These are phyloP conservation scores for Masnerella sp. DNA, from an alignment of 2,888 invertebrate species.

Conservation along the genomic window DNA sequence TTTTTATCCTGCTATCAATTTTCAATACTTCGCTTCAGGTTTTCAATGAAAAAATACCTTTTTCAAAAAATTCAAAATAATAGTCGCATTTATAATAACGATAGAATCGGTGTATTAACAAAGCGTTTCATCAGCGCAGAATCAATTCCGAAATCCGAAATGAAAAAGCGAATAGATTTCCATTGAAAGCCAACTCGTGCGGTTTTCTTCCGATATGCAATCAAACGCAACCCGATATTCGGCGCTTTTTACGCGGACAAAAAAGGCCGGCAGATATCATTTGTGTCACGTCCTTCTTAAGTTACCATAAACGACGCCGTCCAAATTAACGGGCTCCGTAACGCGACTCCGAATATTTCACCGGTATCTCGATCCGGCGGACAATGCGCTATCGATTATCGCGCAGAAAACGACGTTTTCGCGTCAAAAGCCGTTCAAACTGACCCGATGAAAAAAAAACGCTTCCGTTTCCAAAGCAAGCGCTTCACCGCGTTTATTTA, in stretches of 20 bases:
- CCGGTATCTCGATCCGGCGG: constrained; percentile 11
- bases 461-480: too few species aligned
- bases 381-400: constrained; percentile 25
- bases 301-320: constrained; percentile 34
- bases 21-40: too few species aligned
- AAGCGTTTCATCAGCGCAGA: constrained; percentile 25
- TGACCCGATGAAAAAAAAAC: too few species aligned
- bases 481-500: too few species aligned
- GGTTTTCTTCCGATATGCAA: constrained; percentile 16
- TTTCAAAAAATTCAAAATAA: too few species aligned
- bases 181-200: constrained; percentile 29
- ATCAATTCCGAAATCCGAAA: constrained; percentile 28
- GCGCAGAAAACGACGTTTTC: constrained; percentile 1
- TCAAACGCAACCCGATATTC: constrained; percentile 33
- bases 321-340: constrained; percentile 36
- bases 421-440: too few species aligned
- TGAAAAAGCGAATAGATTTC: constrained; percentile 37
- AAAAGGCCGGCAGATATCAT: constrained; percentile 33
- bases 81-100: constrained; percentile 13
- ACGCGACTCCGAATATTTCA: constrained; percentile 22
- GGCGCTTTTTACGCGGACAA: constrained; percentile 26
- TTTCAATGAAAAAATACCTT: too few species aligned
- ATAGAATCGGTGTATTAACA: constrained; percentile 15
- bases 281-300: constrained; percentile 39
- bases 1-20: too few species aligned